A percentile compares a stretch with the other conserved stretches of the same genome.
These are phyloP conservation scores for Drosophila melanogaster DNA, from an alignment of 1,140 invertebrate species.

Conservation along the genomic window Release_6_plus_ISO1_MT NT_033779.5:13967501-13968000, in stretches of 20 bases:
- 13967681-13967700: slow-evolving; percentile 46
- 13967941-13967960: slow-evolving; percentile 10
- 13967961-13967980: slow-evolving; percentile 29
- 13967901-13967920: slow-evolving; percentile 42
- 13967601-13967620: slow-evolving; percentile 75
- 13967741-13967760: not conserved
- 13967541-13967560: slow-evolving; percentile 85
- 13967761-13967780: slow-evolving; percentile 56
- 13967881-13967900: slow-evolving; percentile 31
- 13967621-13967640: slow-evolving; percentile 58
- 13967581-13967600: slow-evolving; percentile 86
- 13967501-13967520: slow-evolving; percentile 3
- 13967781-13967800: slow-evolving; percentile 32
- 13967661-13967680: slow-evolving; percentile 59
- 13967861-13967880: slow-evolving; percentile 39
- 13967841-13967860: slow-evolving; percentile 6
- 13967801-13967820: slow-evolving; percentile 8
- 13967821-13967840: slow-evolving; percentile 49
- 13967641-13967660: slow-evolving; percentile 70
- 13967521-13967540: slow-evolving; percentile 79
- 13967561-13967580: slow-evolving; percentile 86
- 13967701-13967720: not conserved
- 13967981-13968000: slow-evolving; percentile 46
- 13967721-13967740: too few species aligned
- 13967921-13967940: slow-evolving; percentile 21